Percentiles rank a stretch among this genome's conserved stretches.
Evolutionary conservation across 2,113 vertebrate genomes (phyloP).

Genomic region (Misgurnus mizolepis): DNA sequence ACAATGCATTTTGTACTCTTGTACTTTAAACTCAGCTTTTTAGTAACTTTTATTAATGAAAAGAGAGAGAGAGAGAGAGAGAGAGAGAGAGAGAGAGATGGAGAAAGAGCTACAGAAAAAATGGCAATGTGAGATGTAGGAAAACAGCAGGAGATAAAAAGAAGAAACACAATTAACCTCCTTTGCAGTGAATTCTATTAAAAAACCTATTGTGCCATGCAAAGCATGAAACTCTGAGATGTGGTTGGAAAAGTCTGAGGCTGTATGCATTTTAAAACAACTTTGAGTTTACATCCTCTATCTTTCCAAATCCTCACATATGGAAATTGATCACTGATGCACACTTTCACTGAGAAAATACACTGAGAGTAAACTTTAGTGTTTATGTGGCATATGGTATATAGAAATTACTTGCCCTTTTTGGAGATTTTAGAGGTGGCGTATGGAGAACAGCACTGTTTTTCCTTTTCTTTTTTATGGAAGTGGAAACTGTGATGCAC

Average conservation of each 20-base stretch:
- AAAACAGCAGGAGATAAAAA: constrained; percentile 21
- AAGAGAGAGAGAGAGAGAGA: constrained; percentile 33
- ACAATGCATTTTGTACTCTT: constrained; percentile 37
- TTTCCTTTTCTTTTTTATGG: constrained; percentile 24
- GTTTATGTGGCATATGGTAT: constrained; percentile 70
- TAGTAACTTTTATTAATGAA: constrained; percentile 1
- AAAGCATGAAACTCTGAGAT: constrained; percentile 89
- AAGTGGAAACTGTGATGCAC: constrained; percentile 57
- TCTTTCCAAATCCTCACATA: constrained; percentile 81
- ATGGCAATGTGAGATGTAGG: not conserved
- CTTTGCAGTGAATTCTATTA: constrained; percentile 93
- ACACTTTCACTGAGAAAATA: constrained; percentile 61
- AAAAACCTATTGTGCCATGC: constrained; percentile 90
- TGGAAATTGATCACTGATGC: constrained; percentile 83
- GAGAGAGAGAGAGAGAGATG: constrained; percentile 52
- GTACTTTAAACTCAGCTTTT: constrained; percentile 17
- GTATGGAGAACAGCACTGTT: not conserved
- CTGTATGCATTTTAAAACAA: constrained; percentile 93
- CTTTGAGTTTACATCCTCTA: constrained; percentile 74
- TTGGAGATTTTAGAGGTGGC: constrained; percentile 38
- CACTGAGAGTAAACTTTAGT: constrained; percentile 60
- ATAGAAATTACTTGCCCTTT: constrained; percentile 66
- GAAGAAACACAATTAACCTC: constrained; percentile 95
- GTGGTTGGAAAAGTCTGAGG: constrained; percentile 86
- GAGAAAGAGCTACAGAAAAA: constrained; percentile 61